Evolutionary conservation across 2,113 vertebrate species (phyloP), one percentile per base, ranked within the genome.

Genomic region (Amphilophus citrinellus): DNA sequence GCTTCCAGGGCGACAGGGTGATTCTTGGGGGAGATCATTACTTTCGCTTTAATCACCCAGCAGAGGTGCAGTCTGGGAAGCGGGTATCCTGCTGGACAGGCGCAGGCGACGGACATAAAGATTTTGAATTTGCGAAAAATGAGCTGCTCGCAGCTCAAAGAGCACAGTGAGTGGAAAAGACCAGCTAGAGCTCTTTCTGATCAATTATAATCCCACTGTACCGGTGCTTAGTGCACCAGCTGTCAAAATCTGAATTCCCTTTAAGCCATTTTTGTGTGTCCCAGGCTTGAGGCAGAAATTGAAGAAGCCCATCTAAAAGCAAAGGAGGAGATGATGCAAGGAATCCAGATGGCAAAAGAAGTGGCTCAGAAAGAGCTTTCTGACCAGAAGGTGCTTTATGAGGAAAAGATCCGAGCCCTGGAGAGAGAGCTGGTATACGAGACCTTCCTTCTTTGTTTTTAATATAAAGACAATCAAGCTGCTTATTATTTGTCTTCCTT

Each of bases 11-110:
- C 20, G 98, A 99, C 89, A 93, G 98, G 44, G 96, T 99, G 81
- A 96, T 99, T 92, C 97, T 99, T 2, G 98, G 98, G 18, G 98
- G 98, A 66, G 97, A 99, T 86, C 98, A 99, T 92, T 99, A 99
- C 93, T 99, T 99, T 91, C 96, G 98, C 75, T 98, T 99, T 89
- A 98, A 99, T 89, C 98, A 99, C 83, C 98, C 98, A 20, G 88
- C 95, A 22, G 98, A 99, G 88, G 98, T 98, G 90, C 96, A 97
- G 90, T 96, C 96, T 87, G 93, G 95, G 58, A 97, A 92, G 88
- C 93, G 86, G 0, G 89, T 90, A 0, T 96, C 96, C 2, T 93
- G 92, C 86, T 96, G 94, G 86, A 93, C 92, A 20, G 80, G 6
- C 0, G 7, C 85, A 59, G 94, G 93, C 1, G 96, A 98, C 7